Evolutionary conservation across 2,113 vertebrate genomes (phyloP).

Genomic region (Holacanthus passer): DNA sequence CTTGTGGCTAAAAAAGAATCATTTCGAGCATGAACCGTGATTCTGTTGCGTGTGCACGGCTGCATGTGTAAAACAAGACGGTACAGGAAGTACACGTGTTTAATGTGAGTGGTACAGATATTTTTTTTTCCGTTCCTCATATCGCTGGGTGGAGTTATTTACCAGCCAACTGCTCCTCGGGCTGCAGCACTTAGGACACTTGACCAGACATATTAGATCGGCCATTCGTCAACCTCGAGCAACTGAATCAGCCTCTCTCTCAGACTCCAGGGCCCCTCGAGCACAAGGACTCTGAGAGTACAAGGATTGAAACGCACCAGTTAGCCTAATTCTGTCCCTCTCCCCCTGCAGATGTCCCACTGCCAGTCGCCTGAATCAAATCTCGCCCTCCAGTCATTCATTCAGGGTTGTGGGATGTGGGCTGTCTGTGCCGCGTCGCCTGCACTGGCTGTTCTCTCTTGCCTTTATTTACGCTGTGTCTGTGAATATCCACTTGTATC

Average conservation of each 20-base stretch:
- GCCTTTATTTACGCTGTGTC: constrained; percentile 76
- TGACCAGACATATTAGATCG: constrained; percentile 43
- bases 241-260: constrained; percentile 16
- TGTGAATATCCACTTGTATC: constrained; percentile 75
- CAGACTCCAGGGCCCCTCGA: constrained; percentile 1
- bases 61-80: not conserved
- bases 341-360: constrained; percentile 62
- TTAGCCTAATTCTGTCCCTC: constrained; percentile 60
- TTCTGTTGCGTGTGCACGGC: not conserved
- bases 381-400: constrained; percentile 73
- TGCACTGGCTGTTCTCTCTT: constrained; percentile 71
- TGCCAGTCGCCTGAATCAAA: constrained; percentile 77
- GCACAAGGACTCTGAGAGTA: constrained; percentile 31
- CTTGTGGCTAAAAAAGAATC: not conserved
- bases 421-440: constrained; percentile 56
- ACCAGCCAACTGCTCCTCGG: not conserved
- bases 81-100: not conserved
- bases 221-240: constrained; percentile 32
- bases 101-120: not conserved
- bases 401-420: constrained; percentile 62
- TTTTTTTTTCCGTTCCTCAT: not conserved
- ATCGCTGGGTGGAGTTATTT: not conserved
- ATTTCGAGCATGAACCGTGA: not conserved
- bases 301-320: constrained; percentile 57
- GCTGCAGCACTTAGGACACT: constrained; percentile 30